A percentile compares a stretch with the other conserved stretches of the same genome.
Evolutionary conservation across 2,888 invertebrate genomes (phyloP).

Genomic region (Cerastoderma edule): DNA sequence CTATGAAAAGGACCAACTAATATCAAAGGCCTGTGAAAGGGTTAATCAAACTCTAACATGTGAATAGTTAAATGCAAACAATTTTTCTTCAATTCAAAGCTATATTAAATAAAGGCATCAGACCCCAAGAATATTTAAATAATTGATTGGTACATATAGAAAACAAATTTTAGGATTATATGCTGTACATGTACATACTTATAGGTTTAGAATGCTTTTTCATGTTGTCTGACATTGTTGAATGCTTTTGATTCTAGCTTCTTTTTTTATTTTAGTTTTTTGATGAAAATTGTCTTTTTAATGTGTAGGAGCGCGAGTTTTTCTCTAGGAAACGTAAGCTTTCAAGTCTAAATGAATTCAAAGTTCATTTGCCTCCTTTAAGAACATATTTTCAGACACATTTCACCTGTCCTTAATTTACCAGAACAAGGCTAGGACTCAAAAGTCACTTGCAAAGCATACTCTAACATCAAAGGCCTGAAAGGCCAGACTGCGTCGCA

Average conservation of each 20-base stretch:
- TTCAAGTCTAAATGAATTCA: no score
- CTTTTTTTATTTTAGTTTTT: neutral
- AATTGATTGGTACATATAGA: no score
- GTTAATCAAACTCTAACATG: neutral
- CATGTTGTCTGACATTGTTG: neutral
- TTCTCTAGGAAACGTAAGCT: neutral
- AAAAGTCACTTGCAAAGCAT: neutral
- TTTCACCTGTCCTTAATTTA: neutral
- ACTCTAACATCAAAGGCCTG: no score
- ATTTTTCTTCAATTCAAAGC: no score
- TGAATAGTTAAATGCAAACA: neutral
- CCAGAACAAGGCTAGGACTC: neutral
- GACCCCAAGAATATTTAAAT: no score
- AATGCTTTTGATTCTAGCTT: neutral
- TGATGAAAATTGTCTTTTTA: neutral
- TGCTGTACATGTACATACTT: no score
- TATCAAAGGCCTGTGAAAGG: neutral
- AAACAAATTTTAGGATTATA: no score
- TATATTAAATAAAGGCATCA: no score
- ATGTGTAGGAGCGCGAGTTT: neutral
- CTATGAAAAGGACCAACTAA: neutral
- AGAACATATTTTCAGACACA: neutral
- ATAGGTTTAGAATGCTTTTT: no score
- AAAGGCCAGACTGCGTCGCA: no score
- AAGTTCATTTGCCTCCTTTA: neutral